phyloP scores from a whole-genome alignment of 1,140 invertebrate genomes.

The Planococcus citri region DNA sequence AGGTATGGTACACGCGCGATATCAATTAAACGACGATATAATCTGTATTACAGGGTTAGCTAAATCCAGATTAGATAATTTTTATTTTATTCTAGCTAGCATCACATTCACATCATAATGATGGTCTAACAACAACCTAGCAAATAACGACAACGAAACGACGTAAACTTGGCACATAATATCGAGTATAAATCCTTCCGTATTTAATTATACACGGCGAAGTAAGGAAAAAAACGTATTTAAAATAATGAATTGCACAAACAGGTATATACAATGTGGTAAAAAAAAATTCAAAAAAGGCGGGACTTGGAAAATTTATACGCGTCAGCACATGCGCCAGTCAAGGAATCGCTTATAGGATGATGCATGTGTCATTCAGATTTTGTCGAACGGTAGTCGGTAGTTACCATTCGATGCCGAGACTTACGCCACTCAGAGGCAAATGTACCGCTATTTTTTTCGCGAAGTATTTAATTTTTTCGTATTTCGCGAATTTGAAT shows the following conservation, averaged over 20 bases:
- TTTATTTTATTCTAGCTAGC: background rate
- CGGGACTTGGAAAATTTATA: background rate
- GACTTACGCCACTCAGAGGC: background rate
- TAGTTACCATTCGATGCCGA: background rate
- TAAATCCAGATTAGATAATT: background rate
- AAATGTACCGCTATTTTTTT: background rate
- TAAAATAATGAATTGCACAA: background rate
- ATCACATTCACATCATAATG: too few species aligned
- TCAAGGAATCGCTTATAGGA: background rate
- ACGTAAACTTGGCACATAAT: too few species aligned
- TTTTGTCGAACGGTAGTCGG: background rate
- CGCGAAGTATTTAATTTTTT: background rate
- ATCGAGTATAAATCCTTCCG: background rate
- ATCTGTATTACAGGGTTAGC: background rate
- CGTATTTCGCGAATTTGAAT: too few species aligned
- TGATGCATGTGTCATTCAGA: background rate
- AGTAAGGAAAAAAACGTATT: background rate
- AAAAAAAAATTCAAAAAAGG: background rate
- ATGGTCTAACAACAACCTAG: too few species aligned
- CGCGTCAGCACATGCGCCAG: background rate
- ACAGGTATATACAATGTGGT: background rate
- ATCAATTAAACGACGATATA: background rate
- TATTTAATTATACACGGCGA: background rate
- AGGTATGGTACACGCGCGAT: too few species aligned
- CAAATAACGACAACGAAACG: too few species aligned